Evolutionary conservation across 1,140 invertebrate genomes (phyloP).

Genomic region (Andrena cerasifolii): DNA sequence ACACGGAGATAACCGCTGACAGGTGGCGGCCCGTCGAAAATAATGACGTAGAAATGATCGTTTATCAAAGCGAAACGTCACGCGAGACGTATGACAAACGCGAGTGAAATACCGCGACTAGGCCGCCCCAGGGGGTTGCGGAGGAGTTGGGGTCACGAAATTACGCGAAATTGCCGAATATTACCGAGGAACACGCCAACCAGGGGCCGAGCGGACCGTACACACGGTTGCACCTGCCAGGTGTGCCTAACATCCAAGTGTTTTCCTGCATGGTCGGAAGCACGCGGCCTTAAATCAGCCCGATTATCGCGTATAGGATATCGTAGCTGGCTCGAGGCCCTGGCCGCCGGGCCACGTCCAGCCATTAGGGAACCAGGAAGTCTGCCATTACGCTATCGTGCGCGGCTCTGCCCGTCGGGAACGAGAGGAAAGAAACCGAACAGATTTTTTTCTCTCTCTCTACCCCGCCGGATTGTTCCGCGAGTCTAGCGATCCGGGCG

Average conservation of each 20-base stretch:
- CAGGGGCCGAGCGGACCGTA: not conserved
- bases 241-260: slow-evolving; percentile 72
- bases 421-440: not conserved
- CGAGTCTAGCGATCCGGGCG: not conserved
- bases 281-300: slow-evolving; percentile 75
- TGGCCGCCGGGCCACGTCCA: slow-evolving; percentile 53
- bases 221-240: slow-evolving; percentile 60
- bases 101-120: slow-evolving; percentile 66
- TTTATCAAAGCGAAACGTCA: slow-evolving; percentile 36
- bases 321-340: slow-evolving; percentile 63
- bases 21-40: slow-evolving; percentile 16
- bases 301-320: slow-evolving; percentile 78
- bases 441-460: not conserved
- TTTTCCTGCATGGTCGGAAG: slow-evolving; percentile 77
- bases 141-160: slow-evolving; percentile 74
- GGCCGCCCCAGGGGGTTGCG: slow-evolving; percentile 3
- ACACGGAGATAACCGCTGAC: slow-evolving; percentile 19
- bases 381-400: slow-evolving; percentile 76
- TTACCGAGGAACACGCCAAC: slow-evolving; percentile 74
- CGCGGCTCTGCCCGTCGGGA: not conserved
- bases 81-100: slow-evolving; percentile 42
- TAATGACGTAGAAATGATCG: slow-evolving; percentile 37
- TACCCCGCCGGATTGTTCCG: not conserved
- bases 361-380: slow-evolving; percentile 75
- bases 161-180: slow-evolving; percentile 76